phyloP scores from a whole-genome alignment of 2,888 invertebrate genomes.

The Leucania comma region DNA sequence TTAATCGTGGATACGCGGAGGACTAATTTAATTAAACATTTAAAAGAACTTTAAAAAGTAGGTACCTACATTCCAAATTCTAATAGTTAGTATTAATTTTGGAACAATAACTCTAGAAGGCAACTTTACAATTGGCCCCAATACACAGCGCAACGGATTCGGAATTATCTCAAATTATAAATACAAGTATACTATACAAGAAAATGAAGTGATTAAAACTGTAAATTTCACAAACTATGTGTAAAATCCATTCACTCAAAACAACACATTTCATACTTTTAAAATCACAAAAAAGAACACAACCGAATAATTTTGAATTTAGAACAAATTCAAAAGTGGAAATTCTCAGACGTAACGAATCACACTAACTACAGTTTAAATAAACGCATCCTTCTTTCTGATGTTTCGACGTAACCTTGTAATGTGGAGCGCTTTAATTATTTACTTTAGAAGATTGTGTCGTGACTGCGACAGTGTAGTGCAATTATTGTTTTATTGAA shows the following conservation, averaged over 20 bases:
- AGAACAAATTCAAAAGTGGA: slow-evolving; percentile 65
- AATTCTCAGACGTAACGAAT: slow-evolving; percentile 68
- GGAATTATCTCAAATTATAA: background rate
- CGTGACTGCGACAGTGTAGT: slow-evolving; percentile 21
- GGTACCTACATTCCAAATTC: no score
- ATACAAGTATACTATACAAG: background rate
- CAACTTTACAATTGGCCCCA: no score
- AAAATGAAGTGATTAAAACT: background rate
- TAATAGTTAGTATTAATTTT: no score
- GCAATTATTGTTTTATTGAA: slow-evolving; percentile 11
- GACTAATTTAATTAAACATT: slow-evolving; percentile 5
- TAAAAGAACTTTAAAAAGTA: background rate
- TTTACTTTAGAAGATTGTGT: slow-evolving; percentile 48
- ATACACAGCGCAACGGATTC: no score
- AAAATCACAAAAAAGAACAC: slow-evolving; percentile 8
- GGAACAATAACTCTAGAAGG: no score
- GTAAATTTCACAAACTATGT: background rate
- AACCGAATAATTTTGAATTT: slow-evolving; percentile 53
- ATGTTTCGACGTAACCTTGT: slow-evolving; percentile 72
- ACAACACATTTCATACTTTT: background rate
- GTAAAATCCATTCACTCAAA: slow-evolving; percentile 14
- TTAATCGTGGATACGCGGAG: slow-evolving; percentile 21
- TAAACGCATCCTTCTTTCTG: slow-evolving; percentile 68
- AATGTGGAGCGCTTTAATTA: slow-evolving; percentile 59
- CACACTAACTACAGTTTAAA: slow-evolving; percentile 71